Evolutionary conservation across 2,888 invertebrate genomes (phyloP), one percentile per base, ranked within the genome.

Genomic region (Dione juno): DNA sequence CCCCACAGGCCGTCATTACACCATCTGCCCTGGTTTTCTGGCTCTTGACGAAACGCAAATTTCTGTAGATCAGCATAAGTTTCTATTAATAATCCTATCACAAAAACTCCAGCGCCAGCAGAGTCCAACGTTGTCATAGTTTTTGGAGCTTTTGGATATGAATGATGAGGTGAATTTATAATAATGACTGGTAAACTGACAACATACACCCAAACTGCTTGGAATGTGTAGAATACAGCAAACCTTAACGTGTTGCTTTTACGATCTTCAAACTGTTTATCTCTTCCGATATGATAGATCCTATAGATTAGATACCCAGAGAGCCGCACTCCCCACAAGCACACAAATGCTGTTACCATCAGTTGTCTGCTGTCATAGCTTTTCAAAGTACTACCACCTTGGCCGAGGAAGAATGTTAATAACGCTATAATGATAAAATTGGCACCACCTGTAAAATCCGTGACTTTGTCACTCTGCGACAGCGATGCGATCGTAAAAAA

Each of bases 51-150:
- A 85, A 98, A 98, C 0, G 96, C 96, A 80, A 98, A 98, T 85
- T 98, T 98, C 82, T 98, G 98, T 64, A 98, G 91, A 90, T 98
- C 98, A 0, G 98, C 98, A 78, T 98, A 96, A 0, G 97, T 97
- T 92, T 98, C 98, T 19, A 96, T 96, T 59, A 98, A 83, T 59
- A 98, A 91, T 9, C 98, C 98, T 57, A 96, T 94, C n/a, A 97
- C 94, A 82, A 98, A 98, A 77, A 98, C 93, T 2, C 96, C 95
- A 0, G 97, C 96, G 1, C 98, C 98, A 6, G 97, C 95, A 2
- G 97, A 97, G 85, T 98, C 98, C 72, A 97, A 90, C 0, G 96
- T 96, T 2, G 97, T 97, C 97, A 97, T 97, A 0, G 97, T 97
- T 88, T 96, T 96, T 0, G 97, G 97, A 0, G 96, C 95, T 80